These are phyloP conservation scores for Cyaniris semiargus DNA, from an alignment of 2,888 invertebrate genomes.

Conservation along the genomic window DNA sequence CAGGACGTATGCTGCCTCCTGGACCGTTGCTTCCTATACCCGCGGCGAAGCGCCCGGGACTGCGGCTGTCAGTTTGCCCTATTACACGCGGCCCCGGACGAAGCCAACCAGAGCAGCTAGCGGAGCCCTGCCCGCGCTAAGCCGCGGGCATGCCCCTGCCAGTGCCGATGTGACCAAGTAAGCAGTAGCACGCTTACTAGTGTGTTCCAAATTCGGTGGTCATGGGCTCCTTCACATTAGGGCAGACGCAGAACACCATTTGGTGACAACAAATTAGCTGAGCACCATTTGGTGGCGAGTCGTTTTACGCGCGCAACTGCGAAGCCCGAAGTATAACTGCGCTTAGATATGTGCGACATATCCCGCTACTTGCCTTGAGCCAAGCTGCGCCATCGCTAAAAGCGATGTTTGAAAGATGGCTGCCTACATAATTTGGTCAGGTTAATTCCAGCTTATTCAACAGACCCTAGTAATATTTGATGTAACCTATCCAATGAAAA, in stretches of 20 bases:
- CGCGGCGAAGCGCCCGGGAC: constrained; percentile 88
- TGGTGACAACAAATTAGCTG: background rate
- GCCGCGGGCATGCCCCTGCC: constrained; percentile 75
- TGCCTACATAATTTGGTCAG: background rate
- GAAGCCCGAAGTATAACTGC: background rate
- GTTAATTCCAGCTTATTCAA: background rate
- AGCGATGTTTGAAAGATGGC: too few relatives aligned
- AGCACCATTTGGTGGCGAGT: background rate
- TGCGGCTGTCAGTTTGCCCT: constrained; percentile 95
- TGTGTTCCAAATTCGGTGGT: constrained; percentile 48
- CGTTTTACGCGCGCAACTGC: background rate
- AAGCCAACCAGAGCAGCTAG: constrained; percentile 79
- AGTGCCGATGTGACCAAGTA: constrained; percentile 77
- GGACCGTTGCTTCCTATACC: constrained; percentile 94
- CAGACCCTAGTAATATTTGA: too few relatives aligned
- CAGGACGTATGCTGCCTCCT: constrained; percentile 92
- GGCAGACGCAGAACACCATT: background rate
- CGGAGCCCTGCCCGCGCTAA: constrained; percentile 73
- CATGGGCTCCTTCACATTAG: background rate
- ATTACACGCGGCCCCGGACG: constrained; percentile 90
- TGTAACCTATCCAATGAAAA: too few relatives aligned
- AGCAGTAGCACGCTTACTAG: constrained; percentile 67
- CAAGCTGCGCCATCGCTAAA: background rate
- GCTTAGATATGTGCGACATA: background rate
- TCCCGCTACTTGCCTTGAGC: background rate